Base-by-base conservation (phyloP, 2,797 vertebrate genomes). In the Poecilia picta region DNA sequence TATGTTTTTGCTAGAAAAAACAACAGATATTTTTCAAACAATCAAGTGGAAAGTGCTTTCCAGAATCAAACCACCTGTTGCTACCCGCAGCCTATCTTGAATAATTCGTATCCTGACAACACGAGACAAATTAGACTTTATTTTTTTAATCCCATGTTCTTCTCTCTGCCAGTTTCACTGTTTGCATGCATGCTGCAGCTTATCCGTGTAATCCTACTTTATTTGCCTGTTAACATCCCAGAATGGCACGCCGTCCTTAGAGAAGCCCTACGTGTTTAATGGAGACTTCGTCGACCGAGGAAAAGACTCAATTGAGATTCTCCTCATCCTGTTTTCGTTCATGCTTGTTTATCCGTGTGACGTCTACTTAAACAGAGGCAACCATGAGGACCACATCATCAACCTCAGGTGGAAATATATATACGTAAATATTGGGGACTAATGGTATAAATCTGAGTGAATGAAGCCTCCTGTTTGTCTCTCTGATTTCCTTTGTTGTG, bases 231-330 rank as follows among this genome's bases (percentile, higher is more conserved):
- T 33, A n/a, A 8, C 43, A 5, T 49, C 53, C 18, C 94, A 99
- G 98, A 99, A 98, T 0, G 98, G 97, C 76, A 97, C 97, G 88
- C 98, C 98, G 0, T 98, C 97, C 0, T 87, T 97, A 87, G 97
- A 98, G 80, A 97, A 95, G 84, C 93, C 96, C 0, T 99, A 98
- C 0, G 90, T 99, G 81, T 99, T 99, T 91, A 99, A 99, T 0
- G 97, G 98, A 8, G 98, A 99, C 93, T 99, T 97, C 23, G 98
- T 99, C 83, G 98, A 99, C 87, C 91, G 98, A 91, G 98, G 98
- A 57, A 96, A 96, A 75, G 95, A 98, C 90, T 99, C 98, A 10
- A 94, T 99, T 0, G 98, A 99, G 95, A 96, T 99, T 90, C 92
- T 99, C 72, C 93, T 99, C 85, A 88, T 98, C 83, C 94, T 99